Evolutionary conservation across 2,888 invertebrate genomes (phyloP).

Genomic region (Dryadula phaetusa): DNA sequence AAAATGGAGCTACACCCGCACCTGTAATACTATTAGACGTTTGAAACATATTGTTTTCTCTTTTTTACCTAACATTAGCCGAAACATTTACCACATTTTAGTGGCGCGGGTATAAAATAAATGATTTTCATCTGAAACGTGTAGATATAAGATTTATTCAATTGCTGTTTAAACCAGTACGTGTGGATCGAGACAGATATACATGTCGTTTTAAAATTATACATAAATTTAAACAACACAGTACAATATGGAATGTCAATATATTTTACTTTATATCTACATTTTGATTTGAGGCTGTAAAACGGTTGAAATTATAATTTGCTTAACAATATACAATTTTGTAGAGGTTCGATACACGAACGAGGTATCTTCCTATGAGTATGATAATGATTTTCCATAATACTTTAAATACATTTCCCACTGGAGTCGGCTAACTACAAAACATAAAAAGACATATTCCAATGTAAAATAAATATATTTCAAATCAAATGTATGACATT

Average conservation of each 20-base stretch:
- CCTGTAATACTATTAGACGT: neutral
- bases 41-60: neutral
- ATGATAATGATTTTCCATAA: conserved; percentile 59
- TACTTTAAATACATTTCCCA: conserved; percentile 68
- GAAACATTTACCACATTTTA: neutral
- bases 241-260: conserved; percentile 83
- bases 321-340: conserved; percentile 78
- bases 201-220: conserved; percentile 46
- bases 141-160: conserved; percentile 44
- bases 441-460: conserved; percentile 82
- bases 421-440: conserved; percentile 81
- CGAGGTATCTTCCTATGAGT: conserved; percentile 61
- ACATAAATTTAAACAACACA: conserved; percentile 78
- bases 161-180: conserved; percentile 34
- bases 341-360: conserved; percentile 59
- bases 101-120: conserved; percentile 27
- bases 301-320: conserved; percentile 75
- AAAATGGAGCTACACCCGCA: neutral
- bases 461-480: conserved; percentile 84
- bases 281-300: conserved; percentile 77
- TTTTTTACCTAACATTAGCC: neutral
- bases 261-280: conserved; percentile 83
- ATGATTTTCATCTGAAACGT: conserved; percentile 34
- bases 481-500: conserved; percentile 84
- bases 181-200: conserved; percentile 41